phyloP scores from a whole-genome alignment of 2,888 invertebrate genomes.

The Acronicta alni region DNA sequence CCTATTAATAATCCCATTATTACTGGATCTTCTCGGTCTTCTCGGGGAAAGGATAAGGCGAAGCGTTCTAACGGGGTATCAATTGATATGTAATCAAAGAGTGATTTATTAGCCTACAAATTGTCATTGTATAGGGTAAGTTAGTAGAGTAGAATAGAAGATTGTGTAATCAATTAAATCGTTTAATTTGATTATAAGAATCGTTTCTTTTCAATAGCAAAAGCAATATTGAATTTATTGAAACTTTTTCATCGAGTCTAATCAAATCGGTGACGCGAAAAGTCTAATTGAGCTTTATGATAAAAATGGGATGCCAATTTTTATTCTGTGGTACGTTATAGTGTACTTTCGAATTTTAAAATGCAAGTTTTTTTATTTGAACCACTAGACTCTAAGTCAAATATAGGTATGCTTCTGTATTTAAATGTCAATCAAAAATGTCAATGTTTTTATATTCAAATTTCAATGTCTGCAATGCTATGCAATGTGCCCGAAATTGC shows the following conservation, averaged over 20 bases:
- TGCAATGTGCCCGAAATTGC: not conserved
- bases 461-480: too few species aligned
- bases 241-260: conserved; percentile 4
- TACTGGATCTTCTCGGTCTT: conserved; percentile 21
- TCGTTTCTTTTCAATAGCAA: not conserved
- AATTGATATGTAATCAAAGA: not conserved
- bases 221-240: conserved; percentile 1
- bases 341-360: too few species aligned
- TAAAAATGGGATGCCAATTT: not conserved
- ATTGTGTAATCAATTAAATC: not conserved
- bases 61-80: not conserved
- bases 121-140: not conserved
- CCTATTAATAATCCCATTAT: conserved; percentile 67
- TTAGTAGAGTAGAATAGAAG: not conserved
- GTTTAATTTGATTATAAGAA: not conserved
- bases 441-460: not conserved
- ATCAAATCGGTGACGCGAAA: not conserved
- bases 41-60: conserved; percentile 5
- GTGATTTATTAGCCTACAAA: too few species aligned
- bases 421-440: not conserved
- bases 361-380: not conserved
- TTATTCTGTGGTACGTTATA: too few species aligned
- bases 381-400: too few species aligned
- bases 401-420: too few species aligned
- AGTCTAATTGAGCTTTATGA: not conserved